Percentiles rank a stretch among this genome's conserved stretches.
Evolutionary conservation across 1,140 invertebrate genomes (phyloP).

Genomic region (Scaptomyza hsui): DNA sequence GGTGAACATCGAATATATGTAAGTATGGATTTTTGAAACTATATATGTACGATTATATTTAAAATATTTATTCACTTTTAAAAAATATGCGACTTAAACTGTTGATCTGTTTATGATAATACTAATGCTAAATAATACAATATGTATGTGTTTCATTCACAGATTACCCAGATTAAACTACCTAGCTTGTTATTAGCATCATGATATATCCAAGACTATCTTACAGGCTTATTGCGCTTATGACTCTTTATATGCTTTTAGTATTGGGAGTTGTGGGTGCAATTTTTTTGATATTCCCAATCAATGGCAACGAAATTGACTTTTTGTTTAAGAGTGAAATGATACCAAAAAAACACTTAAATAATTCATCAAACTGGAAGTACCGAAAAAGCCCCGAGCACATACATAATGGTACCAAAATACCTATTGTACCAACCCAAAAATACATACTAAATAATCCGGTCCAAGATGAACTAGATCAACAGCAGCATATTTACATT

Average conservation of each 20-base stretch:
- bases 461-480: background rate
- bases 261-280: background rate
- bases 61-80: no score
- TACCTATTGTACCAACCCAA: background rate
- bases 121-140: no score
- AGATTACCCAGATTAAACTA: background rate
- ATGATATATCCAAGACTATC: constrained; percentile 1
- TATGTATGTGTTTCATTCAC: background rate
- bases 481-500: constrained; percentile 1
- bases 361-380: background rate
- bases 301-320: background rate
- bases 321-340: background rate
- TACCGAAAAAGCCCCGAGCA: background rate
- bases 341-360: background rate
- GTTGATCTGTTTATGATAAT: background rate
- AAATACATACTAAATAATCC: background rate
- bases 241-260: background rate
- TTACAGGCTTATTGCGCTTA: background rate
- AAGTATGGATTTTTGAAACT: background rate
- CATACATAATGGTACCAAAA: background rate
- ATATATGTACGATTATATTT: no score
- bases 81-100: no score
- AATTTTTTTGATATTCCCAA: background rate
- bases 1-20: background rate
- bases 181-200: background rate